Conservation (phyloP, 2,797 vertebrate genomes). For the Cheirogaleus major region DNA sequence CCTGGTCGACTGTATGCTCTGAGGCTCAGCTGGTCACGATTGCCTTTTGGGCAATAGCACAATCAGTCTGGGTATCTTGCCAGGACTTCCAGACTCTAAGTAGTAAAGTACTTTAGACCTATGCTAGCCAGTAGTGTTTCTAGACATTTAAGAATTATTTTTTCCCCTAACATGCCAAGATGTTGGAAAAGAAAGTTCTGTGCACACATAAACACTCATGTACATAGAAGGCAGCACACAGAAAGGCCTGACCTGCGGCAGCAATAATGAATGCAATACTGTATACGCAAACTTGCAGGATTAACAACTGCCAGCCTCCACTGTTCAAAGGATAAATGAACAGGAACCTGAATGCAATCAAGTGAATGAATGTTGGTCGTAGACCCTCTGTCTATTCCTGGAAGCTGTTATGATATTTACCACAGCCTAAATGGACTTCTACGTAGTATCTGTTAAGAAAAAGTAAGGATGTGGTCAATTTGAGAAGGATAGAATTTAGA, state of each 20-base stretch:
- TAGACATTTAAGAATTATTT: neutral
- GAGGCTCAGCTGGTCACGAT: neutral
- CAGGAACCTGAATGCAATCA: neutral
- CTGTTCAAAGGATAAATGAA: neutral
- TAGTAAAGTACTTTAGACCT: neutral
- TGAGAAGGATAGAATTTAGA: neutral
- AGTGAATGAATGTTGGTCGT: neutral
- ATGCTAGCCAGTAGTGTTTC: neutral
- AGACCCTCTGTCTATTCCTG: neutral
- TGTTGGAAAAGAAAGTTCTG: neutral
- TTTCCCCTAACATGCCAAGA: neutral
- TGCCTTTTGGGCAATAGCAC: neutral
- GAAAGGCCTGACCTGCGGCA: neutral
- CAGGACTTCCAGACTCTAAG: neutral
- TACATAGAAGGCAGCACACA: neutral
- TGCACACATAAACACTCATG: neutral
- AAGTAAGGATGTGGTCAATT: neutral
- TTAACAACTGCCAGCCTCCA: neutral
- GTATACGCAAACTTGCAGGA: neutral
- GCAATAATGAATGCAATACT: neutral
- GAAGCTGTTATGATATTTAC: neutral
- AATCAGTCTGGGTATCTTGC: neutral
- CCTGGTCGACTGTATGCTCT: neutral
- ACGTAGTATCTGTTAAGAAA: neutral
- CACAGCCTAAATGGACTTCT: neutral